Conservation (phyloP, 2,888 invertebrate genomes). For the Brenthis hecate region DNA sequence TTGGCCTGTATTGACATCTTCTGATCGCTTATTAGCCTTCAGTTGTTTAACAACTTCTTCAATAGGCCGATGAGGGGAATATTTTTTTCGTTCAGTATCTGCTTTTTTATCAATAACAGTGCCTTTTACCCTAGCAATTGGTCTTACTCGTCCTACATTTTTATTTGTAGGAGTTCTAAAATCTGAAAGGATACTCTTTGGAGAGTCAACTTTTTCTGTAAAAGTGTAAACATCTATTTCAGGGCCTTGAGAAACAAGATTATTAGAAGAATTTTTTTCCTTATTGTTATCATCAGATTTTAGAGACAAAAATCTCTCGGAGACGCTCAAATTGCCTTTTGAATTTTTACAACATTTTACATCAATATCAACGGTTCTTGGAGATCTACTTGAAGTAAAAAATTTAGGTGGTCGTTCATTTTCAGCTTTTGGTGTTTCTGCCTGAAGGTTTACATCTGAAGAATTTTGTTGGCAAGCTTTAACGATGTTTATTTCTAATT, state of each 20-base stretch:
- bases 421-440: conserved; percentile 65
- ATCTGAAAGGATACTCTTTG: conserved; percentile 74
- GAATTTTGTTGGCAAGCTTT: conserved; percentile 23
- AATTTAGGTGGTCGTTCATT: conserved; percentile 74
- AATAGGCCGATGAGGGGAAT: conserved; percentile 74
- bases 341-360: conserved; percentile 75
- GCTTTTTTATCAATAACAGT: conserved; percentile 73
- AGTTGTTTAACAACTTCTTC: conserved; percentile 77
- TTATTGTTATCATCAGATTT: conserved; percentile 63
- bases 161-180: conserved; percentile 69
- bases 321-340: conserved; percentile 73
- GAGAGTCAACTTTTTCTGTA: conserved; percentile 77
- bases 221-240: conserved; percentile 78
- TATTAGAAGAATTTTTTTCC: conserved; percentile 61
- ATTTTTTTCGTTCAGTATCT: conserved; percentile 74
- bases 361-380: conserved; percentile 73
- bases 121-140: conserved; percentile 78
- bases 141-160: conserved; percentile 72
- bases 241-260: conserved; percentile 68
- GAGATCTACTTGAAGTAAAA: conserved; percentile 71
- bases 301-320: conserved; percentile 71
- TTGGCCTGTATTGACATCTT: conserved; percentile 56
- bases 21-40: conserved; percentile 70
- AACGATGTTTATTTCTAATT: conserved; percentile 45
- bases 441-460: conserved; percentile 17